Evolutionary conservation across 2,113 vertebrate species (phyloP).

Genomic region (Dicerorhinus sumatrensis): DNA sequence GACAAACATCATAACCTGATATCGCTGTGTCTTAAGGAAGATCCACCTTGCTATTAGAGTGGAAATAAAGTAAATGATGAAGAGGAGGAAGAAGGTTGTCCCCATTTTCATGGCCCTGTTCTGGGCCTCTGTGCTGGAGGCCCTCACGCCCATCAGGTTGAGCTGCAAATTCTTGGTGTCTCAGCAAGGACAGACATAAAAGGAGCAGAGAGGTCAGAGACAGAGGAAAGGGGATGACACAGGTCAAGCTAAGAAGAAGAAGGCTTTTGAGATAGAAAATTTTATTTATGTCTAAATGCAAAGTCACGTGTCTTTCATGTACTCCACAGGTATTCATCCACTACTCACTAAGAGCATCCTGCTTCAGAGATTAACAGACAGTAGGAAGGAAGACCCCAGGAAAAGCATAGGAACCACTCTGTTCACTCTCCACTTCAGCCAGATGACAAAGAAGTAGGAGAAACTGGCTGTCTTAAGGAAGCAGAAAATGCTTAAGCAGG

Average conservation of each 20-base stretch:
- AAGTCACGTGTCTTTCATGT: not conserved
- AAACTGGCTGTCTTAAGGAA: not conserved
- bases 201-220: not conserved
- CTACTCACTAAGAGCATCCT: not conserved
- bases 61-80: not conserved
- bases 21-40: not conserved
- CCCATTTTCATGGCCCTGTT: not conserved
- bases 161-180: conserved; percentile 15
- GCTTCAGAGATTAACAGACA: not conserved
- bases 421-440: conserved; percentile 25
- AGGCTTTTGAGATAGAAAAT: fast-evolving
- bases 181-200: conserved; percentile 29
- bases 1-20: not conserved
- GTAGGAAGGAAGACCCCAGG: not conserved
- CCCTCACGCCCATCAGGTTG: not conserved
- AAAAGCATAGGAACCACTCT: not conserved
- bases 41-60: not conserved
- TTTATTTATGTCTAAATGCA: fast-evolving
- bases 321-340: not conserved
- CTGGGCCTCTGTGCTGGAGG: not conserved
- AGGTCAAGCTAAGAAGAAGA: not conserved
- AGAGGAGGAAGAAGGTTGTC: conserved; percentile 17
- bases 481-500: not conserved
- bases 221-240: not conserved
- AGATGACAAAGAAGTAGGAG: not conserved